Conservation (phyloP, 2,113 vertebrate genomes). For the Garra rufa region DNA sequence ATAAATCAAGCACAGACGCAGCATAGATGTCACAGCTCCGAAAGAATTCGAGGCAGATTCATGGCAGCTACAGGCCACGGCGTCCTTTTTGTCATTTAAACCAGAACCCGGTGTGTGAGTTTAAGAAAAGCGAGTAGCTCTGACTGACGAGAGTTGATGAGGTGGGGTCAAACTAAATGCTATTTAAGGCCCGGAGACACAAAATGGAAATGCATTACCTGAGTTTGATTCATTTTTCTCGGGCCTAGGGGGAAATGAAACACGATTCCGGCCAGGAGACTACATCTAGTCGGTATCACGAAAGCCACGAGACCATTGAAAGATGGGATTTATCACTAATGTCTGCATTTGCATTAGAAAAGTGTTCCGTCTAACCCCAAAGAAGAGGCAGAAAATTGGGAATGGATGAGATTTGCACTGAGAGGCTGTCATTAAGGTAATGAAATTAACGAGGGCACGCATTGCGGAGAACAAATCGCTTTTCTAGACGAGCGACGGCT, state of each 20-base stretch:
- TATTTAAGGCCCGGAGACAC: slow-evolving; percentile 32
- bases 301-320: slow-evolving; percentile 52
- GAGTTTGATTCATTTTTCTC: slow-evolving; percentile 71
- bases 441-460: slow-evolving; percentile 62
- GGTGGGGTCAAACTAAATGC: slow-evolving; percentile 25
- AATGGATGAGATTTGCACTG: slow-evolving; percentile 59
- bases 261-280: slow-evolving; percentile 58
- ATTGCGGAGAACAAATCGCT: slow-evolving; percentile 49
- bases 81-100: slow-evolving; percentile 2
- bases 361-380: slow-evolving; percentile 66
- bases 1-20: neutral
- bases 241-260: slow-evolving; percentile 68
- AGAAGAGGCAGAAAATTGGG: slow-evolving; percentile 67
- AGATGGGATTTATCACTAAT: slow-evolving; percentile 71
- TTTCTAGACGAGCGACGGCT: slow-evolving; percentile 16
- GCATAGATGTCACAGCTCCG: neutral
- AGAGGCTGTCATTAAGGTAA: slow-evolving; percentile 58
- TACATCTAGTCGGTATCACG: slow-evolving; percentile 64
- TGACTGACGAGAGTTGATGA: slow-evolving; percentile 23
- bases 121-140: slow-evolving; percentile 19
- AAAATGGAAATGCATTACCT: slow-evolving; percentile 61
- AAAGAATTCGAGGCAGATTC: slow-evolving; percentile 13
- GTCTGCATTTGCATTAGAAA: slow-evolving; percentile 74
- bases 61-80: neutral
- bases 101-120: neutral